phyloP scores from a whole-genome alignment of 2,113 vertebrate species.

The Astur gentilis region DNA sequence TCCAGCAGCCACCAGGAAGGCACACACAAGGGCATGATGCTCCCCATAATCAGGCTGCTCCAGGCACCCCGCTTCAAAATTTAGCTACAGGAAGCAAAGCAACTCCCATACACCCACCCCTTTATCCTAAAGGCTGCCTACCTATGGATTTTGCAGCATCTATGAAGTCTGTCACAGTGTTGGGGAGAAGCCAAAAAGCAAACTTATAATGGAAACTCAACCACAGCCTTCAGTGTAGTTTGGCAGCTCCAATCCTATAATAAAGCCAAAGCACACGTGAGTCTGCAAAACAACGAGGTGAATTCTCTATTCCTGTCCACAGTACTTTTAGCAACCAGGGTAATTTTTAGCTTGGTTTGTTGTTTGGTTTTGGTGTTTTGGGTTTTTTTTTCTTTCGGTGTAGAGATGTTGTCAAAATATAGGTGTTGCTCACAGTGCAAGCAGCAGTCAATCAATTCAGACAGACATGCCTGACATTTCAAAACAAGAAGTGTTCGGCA shows the following conservation, averaged over 20 bases:
- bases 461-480: not conserved
- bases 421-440: not conserved
- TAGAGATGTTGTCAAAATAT: not conserved
- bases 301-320: slow-evolving; percentile 12
- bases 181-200: not conserved
- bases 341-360: not conserved
- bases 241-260: not conserved
- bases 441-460: not conserved
- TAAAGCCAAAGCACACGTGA: slow-evolving; percentile 15
- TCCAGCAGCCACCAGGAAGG: not conserved
- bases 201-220: not conserved
- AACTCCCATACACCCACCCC: no score
- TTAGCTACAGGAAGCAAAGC: not conserved
- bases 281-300: not conserved
- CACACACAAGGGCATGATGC: fast-evolving
- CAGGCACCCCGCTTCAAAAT: not conserved
- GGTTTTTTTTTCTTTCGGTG: fast-evolving
- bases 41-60: not conserved
- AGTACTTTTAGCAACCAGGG: slow-evolving; percentile 28
- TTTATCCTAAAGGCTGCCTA: not conserved
- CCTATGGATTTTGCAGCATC: not conserved
- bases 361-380: no score
- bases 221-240: not conserved
- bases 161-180: not conserved
- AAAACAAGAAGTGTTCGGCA: not conserved